These are phyloP conservation scores for Petrolisthes cinctipes DNA, from an alignment of 2,888 invertebrate species.

Conservation along the genomic window DNA sequence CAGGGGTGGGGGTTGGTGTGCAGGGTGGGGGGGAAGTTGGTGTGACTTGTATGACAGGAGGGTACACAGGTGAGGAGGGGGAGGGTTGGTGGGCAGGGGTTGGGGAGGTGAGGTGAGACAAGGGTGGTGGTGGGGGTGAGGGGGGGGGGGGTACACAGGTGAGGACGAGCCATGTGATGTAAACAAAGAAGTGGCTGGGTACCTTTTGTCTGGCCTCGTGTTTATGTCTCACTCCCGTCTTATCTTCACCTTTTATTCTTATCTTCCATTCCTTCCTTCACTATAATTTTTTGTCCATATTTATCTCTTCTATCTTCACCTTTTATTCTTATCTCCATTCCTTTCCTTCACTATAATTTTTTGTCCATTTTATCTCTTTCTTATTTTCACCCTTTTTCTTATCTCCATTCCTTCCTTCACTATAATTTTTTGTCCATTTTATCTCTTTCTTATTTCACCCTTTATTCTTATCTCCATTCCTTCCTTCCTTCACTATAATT, in stretches of 20 bases:
- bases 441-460: background rate
- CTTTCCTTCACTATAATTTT: background rate
- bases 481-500: background rate
- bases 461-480: background rate
- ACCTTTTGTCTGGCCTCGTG: background rate
- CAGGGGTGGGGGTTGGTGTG: background rate
- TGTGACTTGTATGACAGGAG: background rate
- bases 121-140: background rate
- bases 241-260: conserved; percentile 10
- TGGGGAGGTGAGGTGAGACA: too few relatives aligned
- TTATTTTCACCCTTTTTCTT: background rate
- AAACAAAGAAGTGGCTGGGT: background rate
- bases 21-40: background rate
- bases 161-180: background rate
- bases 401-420: background rate
- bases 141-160: background rate
- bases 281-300: too few relatives aligned
- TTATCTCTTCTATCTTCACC: background rate
- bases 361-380: conserved; percentile 5
- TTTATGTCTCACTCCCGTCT: conserved; percentile 6
- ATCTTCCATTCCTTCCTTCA: too few relatives aligned
- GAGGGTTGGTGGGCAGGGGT: background rate
- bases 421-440: background rate
- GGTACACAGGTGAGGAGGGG: background rate
- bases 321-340: background rate